Evolutionary conservation across 2,113 vertebrate species (phyloP), one percentile per base, ranked within the genome.

Genomic region (Amazona vittata): DNA sequence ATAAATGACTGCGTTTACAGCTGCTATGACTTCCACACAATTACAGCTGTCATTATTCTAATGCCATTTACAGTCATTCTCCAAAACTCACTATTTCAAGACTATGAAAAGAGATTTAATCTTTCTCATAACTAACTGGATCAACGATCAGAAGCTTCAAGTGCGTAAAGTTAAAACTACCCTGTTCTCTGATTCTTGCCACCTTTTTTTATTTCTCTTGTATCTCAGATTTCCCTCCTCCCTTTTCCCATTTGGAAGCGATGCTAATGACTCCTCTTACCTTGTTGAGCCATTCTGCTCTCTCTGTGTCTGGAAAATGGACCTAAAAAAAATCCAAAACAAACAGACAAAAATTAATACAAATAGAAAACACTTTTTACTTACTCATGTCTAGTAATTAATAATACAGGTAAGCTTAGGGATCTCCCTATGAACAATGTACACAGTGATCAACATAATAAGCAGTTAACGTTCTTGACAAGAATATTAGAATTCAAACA

Each of bases 231-330:
- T 77, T 73, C 43, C 39, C 25, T 70, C 21, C 52, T 65, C 12
- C 19, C 39, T 24, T 33, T 76, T 81, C 50, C 28, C 37, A 73
- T 62, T 16, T 70, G n/a, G 35, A 67, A 92, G 9, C 6, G 10
- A n/a, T 33, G 33, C 4, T 69, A 64, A 59, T 37, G 7, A 46
- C 20, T 41, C 17, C 35, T 29, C 97, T 98, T 98, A 99, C 99
- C 99, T 99, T 99, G 97, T 99, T 99, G 90, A 99, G 98, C 99
- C 99, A 99, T 97, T 99, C 99, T 97, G 99, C 99, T 95, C 99
- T 97, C 92, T 99, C 99, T 49, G 99, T 99, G 93, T 99, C 99
- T 95, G 99, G 99, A 97, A 99, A 99, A 96, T 99, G 99, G 74
- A 99, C 99, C 99, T 99, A 97, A 41, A 96, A 96, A 24, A 74